Base-by-base conservation (phyloP, 2,888 invertebrate genomes). In the Hyppa rectilinea region DNA sequence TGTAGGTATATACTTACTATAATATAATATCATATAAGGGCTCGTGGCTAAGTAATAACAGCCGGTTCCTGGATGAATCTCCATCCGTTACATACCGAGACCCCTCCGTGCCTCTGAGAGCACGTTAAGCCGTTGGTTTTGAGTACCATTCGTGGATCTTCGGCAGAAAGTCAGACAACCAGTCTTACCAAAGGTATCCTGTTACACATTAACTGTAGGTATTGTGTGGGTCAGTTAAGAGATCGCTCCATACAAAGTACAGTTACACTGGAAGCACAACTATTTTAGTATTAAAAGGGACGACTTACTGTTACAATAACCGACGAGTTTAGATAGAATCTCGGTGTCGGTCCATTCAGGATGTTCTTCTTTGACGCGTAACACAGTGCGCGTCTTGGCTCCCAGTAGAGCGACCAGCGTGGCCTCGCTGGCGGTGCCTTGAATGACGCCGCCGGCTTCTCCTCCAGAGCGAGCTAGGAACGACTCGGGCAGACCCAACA, bases 381-480 rank as follows among this genome's bases (percentile, higher is more conserved):
- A 94, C 79, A 98, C 95, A 73, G 97, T 97, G 77, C 97, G 97
- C 4, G 98, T 97, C 91, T 98, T 98, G 20, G 99, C 99, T 1
- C 98, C 99, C n/a, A 99, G 96, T 17, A 99, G 96, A 0, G 98
- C 98, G 2, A 99, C 98, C 64, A 99, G 95, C 0, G 99, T 99
- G 7, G 99, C 98, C 92, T 99, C 99, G 90, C 99, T 99, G 45
- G 99, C 99, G 0, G 99, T 99, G 64, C 99, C 98, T 96, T 99
- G 97, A 83, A 99, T 98, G 12, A 99, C 98, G 17, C 98, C 98
- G n/a, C 98, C 98, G 3, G 98, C 98, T 68, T 98, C 98, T 71
- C 97, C 98, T 0, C 98, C 98, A 0, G 97, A 97, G 78, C 97
- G 97, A 1, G 98, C 98, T 60, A 99, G 95, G 93, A 99, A 99